A percentile compares a stretch with the other conserved stretches of the same genome.
These are phyloP conservation scores for Tenthredo mesomela DNA, from an alignment of 2,888 invertebrate species.

Conservation along the genomic window DNA sequence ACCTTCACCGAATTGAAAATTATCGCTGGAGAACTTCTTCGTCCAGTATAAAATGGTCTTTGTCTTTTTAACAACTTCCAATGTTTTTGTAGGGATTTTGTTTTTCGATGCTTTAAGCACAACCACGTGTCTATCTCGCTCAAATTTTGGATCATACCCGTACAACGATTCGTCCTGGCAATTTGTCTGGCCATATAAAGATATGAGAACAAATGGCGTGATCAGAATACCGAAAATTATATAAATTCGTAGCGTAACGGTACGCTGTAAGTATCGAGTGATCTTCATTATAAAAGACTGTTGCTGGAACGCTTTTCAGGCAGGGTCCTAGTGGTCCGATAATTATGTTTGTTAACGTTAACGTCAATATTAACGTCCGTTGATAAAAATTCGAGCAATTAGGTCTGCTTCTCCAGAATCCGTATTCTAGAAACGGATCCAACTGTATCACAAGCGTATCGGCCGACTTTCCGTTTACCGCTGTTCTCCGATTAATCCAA, in stretches of 20 bases:
- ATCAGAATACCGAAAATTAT: background rate
- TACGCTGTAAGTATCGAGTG: background rate
- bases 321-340: background rate
- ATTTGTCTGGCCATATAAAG: background rate
- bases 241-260: conserved; percentile 1
- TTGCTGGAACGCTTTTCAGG: no score
- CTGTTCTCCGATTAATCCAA: no score
- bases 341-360: background rate
- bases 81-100: background rate
- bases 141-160: background rate
- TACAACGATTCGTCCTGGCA: background rate
- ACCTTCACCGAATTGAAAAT: conserved; percentile 26
- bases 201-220: background rate
- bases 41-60: conserved; percentile 35
- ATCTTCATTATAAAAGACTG: background rate
- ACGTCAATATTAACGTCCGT: no score
- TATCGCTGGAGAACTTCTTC: conserved; percentile 14
- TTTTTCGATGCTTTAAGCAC: background rate
- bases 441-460: no score
- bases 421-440: no score
- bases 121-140: background rate
- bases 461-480: no score
- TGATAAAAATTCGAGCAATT: no score
- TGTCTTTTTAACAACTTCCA: background rate
- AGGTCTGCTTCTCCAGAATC: no score